These are phyloP conservation scores for Hoplostethus mediterraneus DNA, from an alignment of 2,797 vertebrate species.

Conservation along the genomic window DNA sequence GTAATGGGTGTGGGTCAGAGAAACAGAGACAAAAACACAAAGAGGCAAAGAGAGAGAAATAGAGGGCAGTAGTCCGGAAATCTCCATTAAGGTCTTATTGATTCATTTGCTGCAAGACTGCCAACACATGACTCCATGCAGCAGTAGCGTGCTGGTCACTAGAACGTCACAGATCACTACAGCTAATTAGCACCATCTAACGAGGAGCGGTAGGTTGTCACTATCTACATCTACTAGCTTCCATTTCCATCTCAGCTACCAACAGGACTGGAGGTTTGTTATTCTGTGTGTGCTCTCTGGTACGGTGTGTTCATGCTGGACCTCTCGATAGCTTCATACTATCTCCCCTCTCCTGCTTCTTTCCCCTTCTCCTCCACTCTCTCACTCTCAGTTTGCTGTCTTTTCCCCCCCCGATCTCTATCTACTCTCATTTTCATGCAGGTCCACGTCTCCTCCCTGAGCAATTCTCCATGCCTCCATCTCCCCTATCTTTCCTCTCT, in stretches of 20 bases:
- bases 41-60: conserved; percentile 8
- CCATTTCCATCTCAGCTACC: conserved; percentile 38
- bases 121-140: conserved; percentile 39
- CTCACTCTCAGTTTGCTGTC: not conserved
- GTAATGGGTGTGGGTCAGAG: conserved; percentile 8
- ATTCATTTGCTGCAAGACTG: conserved; percentile 57
- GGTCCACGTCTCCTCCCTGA: not conserved
- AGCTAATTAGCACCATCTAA: conserved; percentile 51
- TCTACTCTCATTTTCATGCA: not conserved
- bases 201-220: conserved; percentile 37
- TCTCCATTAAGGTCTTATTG: conserved; percentile 42
- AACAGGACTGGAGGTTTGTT: not conserved
- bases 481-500: not conserved
- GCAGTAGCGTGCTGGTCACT: conserved; percentile 40
- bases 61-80: conserved; percentile 32
- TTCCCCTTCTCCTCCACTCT: not conserved
- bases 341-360: not conserved
- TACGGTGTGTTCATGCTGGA: not conserved
- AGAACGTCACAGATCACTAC: conserved; percentile 59
- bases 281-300: conserved; percentile 1
- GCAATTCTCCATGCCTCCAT: not conserved
- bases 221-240: conserved; percentile 27
- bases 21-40: not conserved
- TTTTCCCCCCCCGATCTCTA: not conserved
- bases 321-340: no score